These are phyloP conservation scores for Rhadinocentrus ornatus DNA, from an alignment of 2,797 vertebrate species.

Conservation along the genomic window DNA sequence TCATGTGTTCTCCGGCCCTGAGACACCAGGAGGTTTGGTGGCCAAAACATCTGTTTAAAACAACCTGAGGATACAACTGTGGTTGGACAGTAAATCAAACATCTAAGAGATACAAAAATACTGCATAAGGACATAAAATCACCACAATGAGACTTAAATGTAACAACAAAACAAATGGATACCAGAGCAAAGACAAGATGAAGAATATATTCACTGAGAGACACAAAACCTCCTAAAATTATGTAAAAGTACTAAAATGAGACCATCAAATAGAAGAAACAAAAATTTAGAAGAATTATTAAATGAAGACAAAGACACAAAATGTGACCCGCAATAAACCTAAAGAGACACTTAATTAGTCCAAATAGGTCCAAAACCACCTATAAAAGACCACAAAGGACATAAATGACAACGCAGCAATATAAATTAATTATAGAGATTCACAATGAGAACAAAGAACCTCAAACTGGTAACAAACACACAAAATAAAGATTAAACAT, in stretches of 20 bases:
- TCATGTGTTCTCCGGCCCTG: background rate
- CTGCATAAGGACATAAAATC: background rate
- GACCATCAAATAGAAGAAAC: no score
- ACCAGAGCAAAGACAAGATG: background rate
- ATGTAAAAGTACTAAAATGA: no score
- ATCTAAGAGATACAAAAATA: background rate
- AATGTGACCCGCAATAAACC: no score
- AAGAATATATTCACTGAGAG: background rate
- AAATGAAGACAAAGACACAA: no score
- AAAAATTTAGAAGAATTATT: no score
- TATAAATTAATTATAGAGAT: background rate
- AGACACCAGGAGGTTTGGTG: background rate
- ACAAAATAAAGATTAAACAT: no score
- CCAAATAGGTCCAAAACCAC: no score
- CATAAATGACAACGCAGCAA: no score
- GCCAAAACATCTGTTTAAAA: background rate
- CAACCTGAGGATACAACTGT: background rate
- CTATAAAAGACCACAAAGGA: no score
- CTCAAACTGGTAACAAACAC: background rate
- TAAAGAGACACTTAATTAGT: no score
- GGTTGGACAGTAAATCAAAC: background rate
- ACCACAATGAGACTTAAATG: rapidly evolving
- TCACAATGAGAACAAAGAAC: background rate
- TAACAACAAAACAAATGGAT: background rate
- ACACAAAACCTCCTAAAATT: no score